A percentile compares a stretch with the other conserved stretches of the same genome.
These are phyloP conservation scores for Dolichotis patagonum DNA, from an alignment of 2,113 vertebrate species.

Conservation along the genomic window DNA sequence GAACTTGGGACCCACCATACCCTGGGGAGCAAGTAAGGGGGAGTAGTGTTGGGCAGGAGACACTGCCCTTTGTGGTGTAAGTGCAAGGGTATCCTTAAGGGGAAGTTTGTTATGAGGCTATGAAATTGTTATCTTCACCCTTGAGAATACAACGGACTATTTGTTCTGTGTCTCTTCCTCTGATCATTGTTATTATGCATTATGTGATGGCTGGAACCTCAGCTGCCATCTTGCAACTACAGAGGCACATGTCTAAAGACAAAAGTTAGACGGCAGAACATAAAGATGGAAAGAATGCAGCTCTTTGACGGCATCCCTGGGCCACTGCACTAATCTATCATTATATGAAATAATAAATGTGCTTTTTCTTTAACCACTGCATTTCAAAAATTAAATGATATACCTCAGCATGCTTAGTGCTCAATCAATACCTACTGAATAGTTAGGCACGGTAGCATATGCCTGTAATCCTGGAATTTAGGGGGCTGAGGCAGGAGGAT, in stretches of 20 bases:
- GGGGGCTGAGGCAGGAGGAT: neutral
- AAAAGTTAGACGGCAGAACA: neutral
- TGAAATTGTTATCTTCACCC: neutral
- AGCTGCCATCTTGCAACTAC: neutral
- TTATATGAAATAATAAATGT: neutral
- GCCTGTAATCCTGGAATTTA: neutral
- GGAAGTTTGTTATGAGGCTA: constrained; percentile 10
- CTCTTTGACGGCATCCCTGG: neutral
- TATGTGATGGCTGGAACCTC: neutral
- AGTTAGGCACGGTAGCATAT: neutral
- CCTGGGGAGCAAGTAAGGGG: neutral
- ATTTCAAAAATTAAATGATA: neutral
- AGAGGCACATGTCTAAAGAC: neutral
- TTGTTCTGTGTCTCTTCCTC: neutral
- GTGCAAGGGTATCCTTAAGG: neutral
- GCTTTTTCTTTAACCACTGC: neutral
- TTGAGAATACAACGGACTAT: neutral
- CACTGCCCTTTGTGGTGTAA: neutral
- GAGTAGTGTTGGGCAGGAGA: neutral
- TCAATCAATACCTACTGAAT: neutral
- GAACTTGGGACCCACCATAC: neutral
- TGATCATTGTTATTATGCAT: neutral
- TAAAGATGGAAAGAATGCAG: neutral
- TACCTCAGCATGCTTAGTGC: neutral
- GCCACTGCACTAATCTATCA: neutral